Conservation (phyloP, 2,888 invertebrate species). For the Arctia plantaginis region DNA sequence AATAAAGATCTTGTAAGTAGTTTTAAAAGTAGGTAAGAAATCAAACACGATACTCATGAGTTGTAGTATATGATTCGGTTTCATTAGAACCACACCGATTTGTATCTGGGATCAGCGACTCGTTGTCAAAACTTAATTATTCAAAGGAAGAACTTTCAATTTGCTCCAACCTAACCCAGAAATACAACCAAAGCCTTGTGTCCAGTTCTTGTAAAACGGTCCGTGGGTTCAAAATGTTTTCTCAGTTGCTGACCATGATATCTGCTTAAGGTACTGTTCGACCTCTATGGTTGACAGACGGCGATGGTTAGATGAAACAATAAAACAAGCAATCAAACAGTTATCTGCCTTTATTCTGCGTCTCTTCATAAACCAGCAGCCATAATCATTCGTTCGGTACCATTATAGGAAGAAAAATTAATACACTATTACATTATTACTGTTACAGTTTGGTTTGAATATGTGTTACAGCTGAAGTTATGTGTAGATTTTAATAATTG, state of each 20-base stretch:
- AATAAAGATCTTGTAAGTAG: no score
- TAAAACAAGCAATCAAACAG: slow-evolving; percentile 84
- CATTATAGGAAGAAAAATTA: slow-evolving; percentile 85
- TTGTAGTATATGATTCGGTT: no score
- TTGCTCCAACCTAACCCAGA: not conserved
- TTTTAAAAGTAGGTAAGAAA: no score
- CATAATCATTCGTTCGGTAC: slow-evolving; percentile 85
- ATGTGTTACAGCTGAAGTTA: slow-evolving; percentile 85
- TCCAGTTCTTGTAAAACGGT: not conserved
- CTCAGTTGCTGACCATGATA: not conserved
- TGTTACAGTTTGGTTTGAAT: slow-evolving; percentile 86
- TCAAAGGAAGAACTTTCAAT: not conserved
- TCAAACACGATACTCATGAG: no score
- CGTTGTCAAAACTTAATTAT: no score
- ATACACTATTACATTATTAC: slow-evolving; percentile 82
- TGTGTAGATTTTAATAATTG: slow-evolving; percentile 81
- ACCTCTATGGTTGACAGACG: not conserved
- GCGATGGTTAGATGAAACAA: slow-evolving; percentile 44
- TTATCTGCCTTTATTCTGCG: slow-evolving; percentile 86
- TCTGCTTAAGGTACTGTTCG: not conserved
- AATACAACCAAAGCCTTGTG: not conserved
- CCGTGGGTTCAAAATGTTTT: not conserved
- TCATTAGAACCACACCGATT: no score
- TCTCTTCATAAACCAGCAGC: slow-evolving; percentile 84
- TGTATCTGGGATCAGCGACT: no score